Base-by-base conservation (phyloP, 2,888 invertebrate genomes). In the Dascillus cervinus region DNA sequence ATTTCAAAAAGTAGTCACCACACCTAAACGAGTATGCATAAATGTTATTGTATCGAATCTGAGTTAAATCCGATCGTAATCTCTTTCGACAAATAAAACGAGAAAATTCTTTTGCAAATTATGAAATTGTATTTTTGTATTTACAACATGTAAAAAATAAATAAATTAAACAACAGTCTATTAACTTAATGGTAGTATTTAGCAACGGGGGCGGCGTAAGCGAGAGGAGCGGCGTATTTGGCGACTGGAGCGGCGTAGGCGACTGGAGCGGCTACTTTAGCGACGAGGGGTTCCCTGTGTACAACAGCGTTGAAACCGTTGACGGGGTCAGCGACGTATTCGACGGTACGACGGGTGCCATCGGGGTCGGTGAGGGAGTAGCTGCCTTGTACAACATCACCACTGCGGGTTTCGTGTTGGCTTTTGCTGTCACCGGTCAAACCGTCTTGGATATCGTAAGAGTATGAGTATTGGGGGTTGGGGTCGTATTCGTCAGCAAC, bases 221-320 rank as follows among this genome's bases (percentile, higher is more conserved):
- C 46, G 9, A 36, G 13, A 2, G 41, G 37, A 9, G 37, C 32
- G 14, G 34, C 37, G 22, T 47, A 41, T 39, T 49, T 47, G 31
- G 54, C 49, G 20, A 50, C 39, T 17, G 56, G 52, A 26, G 49
- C 42, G 26, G 48, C 48, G 13, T 49, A 44, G 14, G 55, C 50
- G 10, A 54, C 66, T 1, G 64, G 65, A 0, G 66, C 66, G 45
- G 69, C 69, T 1, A 63, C 64, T 43, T 52, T 49, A 9, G 51
- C 48, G 0, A 69, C 70, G 1, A 65, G 45, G 1, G 77, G 75
- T 44, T 74, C 75, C 47, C 71, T 72, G 60, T 72, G 75, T 1
- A 79, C 77, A 23, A 76, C 71, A 4, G 76, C 77, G 59, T 76
- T 76, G 64, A 77, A 77, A 2, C 76, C 76, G 45, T 75, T 72